These are phyloP conservation scores for Atrichornis clamosus DNA, from an alignment of 2,113 vertebrate genomes.

Conservation along the genomic window DNA sequence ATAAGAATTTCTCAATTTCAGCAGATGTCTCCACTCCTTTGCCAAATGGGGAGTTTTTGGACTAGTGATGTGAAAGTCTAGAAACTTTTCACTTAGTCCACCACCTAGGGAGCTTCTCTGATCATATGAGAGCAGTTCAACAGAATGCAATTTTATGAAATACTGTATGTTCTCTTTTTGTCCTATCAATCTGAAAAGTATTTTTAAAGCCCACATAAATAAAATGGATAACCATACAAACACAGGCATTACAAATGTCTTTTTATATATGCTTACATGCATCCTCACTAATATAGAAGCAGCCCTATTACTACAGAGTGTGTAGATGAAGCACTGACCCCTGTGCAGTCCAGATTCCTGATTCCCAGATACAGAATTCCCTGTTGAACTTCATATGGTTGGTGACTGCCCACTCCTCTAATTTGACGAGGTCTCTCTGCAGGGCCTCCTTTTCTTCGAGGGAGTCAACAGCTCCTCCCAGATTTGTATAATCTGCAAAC, in stretches of 20 bases:
- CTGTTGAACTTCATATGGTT: not conserved
- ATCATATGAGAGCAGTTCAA: not conserved
- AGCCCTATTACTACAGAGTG: not conserved
- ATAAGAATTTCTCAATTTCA: conserved; percentile 63
- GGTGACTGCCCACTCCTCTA: not conserved
- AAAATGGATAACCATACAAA: not conserved
- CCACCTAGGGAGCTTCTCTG: conserved; percentile 12
- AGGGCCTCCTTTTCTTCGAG: not conserved
- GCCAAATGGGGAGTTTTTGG: conserved; percentile 33
- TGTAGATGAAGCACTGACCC: not conserved
- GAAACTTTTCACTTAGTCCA: conserved; percentile 39
- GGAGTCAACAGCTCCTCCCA: not conserved
- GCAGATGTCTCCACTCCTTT: conserved; percentile 45
- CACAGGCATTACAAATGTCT: not conserved
- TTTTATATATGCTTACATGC: not conserved
- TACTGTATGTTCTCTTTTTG: not conserved
- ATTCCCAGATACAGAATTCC: not conserved
- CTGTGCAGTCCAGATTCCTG: not conserved
- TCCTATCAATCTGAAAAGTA: not conserved
- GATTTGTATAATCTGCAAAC: not conserved
- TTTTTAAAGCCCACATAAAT: not conserved
- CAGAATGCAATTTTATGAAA: not conserved
- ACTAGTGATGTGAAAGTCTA: conserved; percentile 45
- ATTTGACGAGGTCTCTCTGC: not conserved
- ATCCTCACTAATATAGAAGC: not conserved